A percentile compares a stretch with the other conserved stretches of the same genome.
Conservation (phyloP, 2,797 vertebrate genomes). For the Mionectes olivaceus region DNA sequence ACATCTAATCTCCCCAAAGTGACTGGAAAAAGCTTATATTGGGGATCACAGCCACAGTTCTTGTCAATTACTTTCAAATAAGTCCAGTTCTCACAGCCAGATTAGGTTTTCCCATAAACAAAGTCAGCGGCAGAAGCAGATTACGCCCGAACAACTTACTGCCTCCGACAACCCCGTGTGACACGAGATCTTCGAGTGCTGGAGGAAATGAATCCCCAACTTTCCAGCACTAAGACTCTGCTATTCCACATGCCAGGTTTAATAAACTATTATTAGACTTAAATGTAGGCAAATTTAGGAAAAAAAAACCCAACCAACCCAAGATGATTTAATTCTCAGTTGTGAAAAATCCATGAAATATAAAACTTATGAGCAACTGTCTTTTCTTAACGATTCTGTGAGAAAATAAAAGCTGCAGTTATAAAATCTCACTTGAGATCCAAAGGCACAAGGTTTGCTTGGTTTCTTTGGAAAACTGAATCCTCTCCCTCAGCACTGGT, state of each 20-base stretch:
- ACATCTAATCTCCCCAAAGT: slow-evolving; percentile 69
- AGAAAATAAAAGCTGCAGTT: background rate
- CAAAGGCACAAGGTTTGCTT: background rate
- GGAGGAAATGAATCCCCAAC: background rate
- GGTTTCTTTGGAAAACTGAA: background rate
- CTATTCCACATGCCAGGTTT: slow-evolving; percentile 14
- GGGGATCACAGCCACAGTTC: slow-evolving; percentile 53
- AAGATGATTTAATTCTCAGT: background rate
- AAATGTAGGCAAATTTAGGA: background rate
- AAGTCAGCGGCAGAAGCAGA: slow-evolving; percentile 43
- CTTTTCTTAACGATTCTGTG: background rate
- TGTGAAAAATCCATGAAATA: slow-evolving; percentile 4
- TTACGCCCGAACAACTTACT: background rate
- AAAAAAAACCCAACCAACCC: background rate
- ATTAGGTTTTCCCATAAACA: slow-evolving; percentile 56
- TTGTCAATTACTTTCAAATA: slow-evolving; percentile 52
- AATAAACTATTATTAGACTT: slow-evolving; percentile 30
- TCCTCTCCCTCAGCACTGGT: background rate
- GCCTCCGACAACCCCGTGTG: background rate
- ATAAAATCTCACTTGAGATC: background rate
- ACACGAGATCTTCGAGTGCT: background rate
- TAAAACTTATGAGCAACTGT: background rate
- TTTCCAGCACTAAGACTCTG: background rate
- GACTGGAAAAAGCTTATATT: slow-evolving; percentile 59
- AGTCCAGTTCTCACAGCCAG: slow-evolving; percentile 60